Evolutionary conservation across 2,888 invertebrate genomes (phyloP), one percentile per base, ranked within the genome.

Genomic region (Aphrophora alni): DNA sequence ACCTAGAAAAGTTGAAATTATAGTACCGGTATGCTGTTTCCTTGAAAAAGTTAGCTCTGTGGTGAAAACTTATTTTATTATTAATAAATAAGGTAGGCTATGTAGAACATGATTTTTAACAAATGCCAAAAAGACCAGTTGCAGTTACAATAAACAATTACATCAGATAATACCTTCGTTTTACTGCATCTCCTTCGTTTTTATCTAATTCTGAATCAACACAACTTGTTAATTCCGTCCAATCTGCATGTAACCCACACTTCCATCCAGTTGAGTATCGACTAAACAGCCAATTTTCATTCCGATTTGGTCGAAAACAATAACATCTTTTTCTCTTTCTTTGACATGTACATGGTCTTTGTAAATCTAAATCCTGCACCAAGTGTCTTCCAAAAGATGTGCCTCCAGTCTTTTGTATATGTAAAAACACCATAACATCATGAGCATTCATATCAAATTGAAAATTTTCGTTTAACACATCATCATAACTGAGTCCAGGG

Each of bases 331-430:
- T 98, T 85, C 95, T 92, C 85, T 94, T 93, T 83, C 95, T 92
- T 87, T 96, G 96, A 90, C 98, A 99, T 87, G 95, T 94, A 89
- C 99, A 99, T 69, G 98, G 98, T 86, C 96, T 92, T 90, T 97
- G 93, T 82, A 95, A 90, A 89, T 98, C 97, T 87, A 99, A 91
- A 90, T 99, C 97, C 89, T 95, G 95, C 81, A 99, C 98, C 85
- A 99, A 92, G 90, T 98, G 98, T 87, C 95, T 94, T 78, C 99
- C 99, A 88, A 99, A 99, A 8, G 97, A 94, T 68, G 99, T 99
- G 33, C 99, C 99, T 79, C 99, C 99, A 77, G 99, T 99, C 90
- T 99, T 99, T 89, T 99, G 99, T 88, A 99, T 98, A 89, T 99
- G 99, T 85, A 99, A 90, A 92, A 99, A 93, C 78, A 99, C 98